Conservation (phyloP, 2,888 invertebrate species). For the Lasioglossum pauxillum region DNA sequence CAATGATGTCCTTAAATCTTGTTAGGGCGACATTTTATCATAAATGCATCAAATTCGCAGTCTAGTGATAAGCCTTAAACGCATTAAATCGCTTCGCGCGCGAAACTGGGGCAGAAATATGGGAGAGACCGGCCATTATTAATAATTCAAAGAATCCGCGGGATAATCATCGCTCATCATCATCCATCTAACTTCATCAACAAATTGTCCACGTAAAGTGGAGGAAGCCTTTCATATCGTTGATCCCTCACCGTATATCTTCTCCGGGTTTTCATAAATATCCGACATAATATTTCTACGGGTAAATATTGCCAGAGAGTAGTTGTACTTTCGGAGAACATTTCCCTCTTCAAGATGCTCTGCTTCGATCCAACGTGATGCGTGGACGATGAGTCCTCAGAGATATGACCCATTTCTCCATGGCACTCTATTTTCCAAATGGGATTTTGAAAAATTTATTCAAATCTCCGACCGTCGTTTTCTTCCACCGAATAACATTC, state of each 20-base stretch:
- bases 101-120: constrained; percentile 33
- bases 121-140: constrained; percentile 27
- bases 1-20: too few relatives aligned
- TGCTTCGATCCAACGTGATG: constrained; percentile 20
- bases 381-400: constrained; percentile 18
- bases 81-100: constrained; percentile 10
- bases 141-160: constrained; percentile 48
- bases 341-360: neutral
- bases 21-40: too few relatives aligned
- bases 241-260: neutral
- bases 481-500: too few relatives aligned
- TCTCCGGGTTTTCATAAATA: neutral
- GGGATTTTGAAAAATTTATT: constrained; percentile 45
- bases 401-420: constrained; percentile 34
- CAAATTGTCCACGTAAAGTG: constrained; percentile 18
- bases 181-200: constrained; percentile 38
- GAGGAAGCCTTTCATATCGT: constrained; percentile 37
- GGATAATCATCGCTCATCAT: constrained; percentile 54
- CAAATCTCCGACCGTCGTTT: neutral
- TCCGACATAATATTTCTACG: neutral
- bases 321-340: neutral
- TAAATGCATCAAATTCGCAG: neutral
- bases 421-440: constrained; percentile 33
- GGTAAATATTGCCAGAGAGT: neutral
- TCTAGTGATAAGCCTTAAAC: neutral